Evolutionary conservation across 2,888 invertebrate species (phyloP), one percentile per base, ranked within the genome.

Genomic region (Pristionchus exspectatus): DNA sequence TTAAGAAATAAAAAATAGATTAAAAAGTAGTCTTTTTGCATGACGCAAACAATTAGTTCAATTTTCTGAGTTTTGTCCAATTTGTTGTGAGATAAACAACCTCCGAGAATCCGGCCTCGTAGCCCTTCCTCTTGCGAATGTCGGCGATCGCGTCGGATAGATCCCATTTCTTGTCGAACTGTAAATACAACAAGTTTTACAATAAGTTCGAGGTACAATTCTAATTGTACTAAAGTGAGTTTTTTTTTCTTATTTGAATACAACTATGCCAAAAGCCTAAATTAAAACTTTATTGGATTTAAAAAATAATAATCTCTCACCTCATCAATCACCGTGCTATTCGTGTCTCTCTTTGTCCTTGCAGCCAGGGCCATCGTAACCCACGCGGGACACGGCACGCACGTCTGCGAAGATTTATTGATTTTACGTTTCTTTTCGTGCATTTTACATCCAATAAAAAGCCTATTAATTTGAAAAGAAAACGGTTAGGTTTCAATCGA

Each of bases 361-460:
- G 92, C 93, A 0, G 93, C 92, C 69, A 94, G 87, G 4, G 94
- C 94, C 54, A 94, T 85, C 2, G 94, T 94, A 3, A 94, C 93
- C 94, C 94, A 94, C 12, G 94, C 94, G 30, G 94, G 94, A 69
- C 94, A 94, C 0, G 94, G 94, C 24, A 93, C 93, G 89, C 94
- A 94, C n/a, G 91, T 90, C 92, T 92, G 74, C 56, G 91, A 91
- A 33, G 4, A 74, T n/a, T n/a, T n/a, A n/a, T n/a, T n/a, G n/a
- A n/a, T n/a, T n/a, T n/a, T n/a, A n/a, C n/a, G n/a, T n/a, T n/a
- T n/a, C n/a, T n/a, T n/a, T n/a, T n/a, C n/a, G n/a, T n/a, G n/a
- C n/a, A n/a, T n/a, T n/a, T n/a, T n/a, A n/a, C n/a, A n/a, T n/a
- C n/a, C n/a, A n/a, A n/a, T n/a, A n/a, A n/a, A n/a, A n/a, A n/a